Evolutionary conservation across 2,888 invertebrate genomes (phyloP), one percentile per base, ranked within the genome.

Genomic region (Catonia carolina): DNA sequence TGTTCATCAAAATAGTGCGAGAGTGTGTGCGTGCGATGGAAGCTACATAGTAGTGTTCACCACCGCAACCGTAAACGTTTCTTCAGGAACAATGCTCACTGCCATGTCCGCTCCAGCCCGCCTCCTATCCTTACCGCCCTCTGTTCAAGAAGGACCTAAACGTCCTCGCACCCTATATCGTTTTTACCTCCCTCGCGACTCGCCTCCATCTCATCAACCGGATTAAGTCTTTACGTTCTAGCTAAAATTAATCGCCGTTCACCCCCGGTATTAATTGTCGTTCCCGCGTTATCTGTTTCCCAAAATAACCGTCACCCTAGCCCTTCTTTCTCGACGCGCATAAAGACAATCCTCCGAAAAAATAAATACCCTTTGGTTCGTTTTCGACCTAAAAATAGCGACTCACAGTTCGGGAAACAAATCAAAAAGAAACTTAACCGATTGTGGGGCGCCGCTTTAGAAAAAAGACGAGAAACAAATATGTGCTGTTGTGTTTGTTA

Each of bases 151-250:
- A 27, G 27, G 27, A 27, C 27, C 27, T 27, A 27, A 27, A 27
- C 27, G 27, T 27, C 27, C 27, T 27, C 27, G 27, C 27, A 27
- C 27, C 27, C 27, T 27, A 27, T 27, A 27, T 27, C 27, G 27
- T 27, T 27, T 27, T 27, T 27, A 56, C 51, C 51, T 51, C 45
- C 45, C 45, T 15, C 15, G 15, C 18, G 50, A 49, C 15, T 49
- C 56, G 15, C 45, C 56, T 35, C 56, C 56, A 31, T 51, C 42
- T 35, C 51, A 51, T 42, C 56, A 56, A 50, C 56, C 56, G 35
- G 56, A 56, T 45, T 56, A 51, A 56, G 56, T 41, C 42, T 50
- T 33, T 48, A 27, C 27, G 27, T 42, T 54, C 39, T 22, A 35
- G 36, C 12, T 22, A 33, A 45, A 36, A 47, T 23, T 33, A 53